Conservation (phyloP, 2,888 invertebrate species). For the Cephus nigrinus region DNA sequence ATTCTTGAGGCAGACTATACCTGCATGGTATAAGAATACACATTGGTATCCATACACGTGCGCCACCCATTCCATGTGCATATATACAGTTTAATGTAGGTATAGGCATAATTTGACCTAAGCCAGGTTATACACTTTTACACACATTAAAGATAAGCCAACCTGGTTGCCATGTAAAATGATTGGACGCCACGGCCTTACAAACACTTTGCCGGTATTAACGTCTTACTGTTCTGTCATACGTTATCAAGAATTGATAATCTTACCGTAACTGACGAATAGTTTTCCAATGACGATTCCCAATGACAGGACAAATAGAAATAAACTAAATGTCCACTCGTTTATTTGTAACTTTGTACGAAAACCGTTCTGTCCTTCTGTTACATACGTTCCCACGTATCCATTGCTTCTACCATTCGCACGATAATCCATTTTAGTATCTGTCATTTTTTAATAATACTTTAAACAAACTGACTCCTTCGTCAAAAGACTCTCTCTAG, state of each 20-base stretch:
- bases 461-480: background rate
- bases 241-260: background rate
- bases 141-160: background rate
- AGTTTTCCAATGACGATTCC: slow-evolving; percentile 48
- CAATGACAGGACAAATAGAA: slow-evolving; percentile 43
- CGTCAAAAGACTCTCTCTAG: background rate
- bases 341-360: slow-evolving; percentile 38
- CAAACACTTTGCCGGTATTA: background rate
- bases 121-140: background rate
- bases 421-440: slow-evolving; percentile 3
- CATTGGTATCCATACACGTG: background rate
- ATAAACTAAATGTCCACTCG: slow-evolving; percentile 49
- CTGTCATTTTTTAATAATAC: slow-evolving; percentile 11
- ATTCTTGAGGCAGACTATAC: background rate
- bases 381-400: slow-evolving; percentile 5
- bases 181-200: background rate
- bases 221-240: background rate
- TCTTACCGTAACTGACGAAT: slow-evolving; percentile 49
- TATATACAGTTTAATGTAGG: background rate
- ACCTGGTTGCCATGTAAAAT: background rate
- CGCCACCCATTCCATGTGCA: background rate
- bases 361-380: slow-evolving; percentile 18
- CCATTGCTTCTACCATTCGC: background rate
- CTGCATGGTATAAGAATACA: background rate
- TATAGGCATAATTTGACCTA: background rate